phyloP scores from a whole-genome alignment of 1,140 invertebrate genomes.

The Berghia stephanieae region DNA sequence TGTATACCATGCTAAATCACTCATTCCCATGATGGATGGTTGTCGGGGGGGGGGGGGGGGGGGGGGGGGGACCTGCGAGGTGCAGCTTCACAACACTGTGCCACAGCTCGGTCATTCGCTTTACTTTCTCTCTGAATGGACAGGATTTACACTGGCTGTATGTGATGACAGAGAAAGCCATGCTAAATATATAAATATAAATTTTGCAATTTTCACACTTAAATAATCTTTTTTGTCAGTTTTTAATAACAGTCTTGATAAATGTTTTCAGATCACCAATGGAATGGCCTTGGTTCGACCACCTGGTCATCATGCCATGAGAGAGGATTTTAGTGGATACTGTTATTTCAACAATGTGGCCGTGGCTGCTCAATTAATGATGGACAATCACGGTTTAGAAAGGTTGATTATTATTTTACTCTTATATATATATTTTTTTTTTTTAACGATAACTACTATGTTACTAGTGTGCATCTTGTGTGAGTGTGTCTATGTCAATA shows the following conservation, averaged over 20 bases:
- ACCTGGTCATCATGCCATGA: constrained; percentile 97
- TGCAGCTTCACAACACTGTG: too few species aligned
- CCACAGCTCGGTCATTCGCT: background rate
- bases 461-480: too few species aligned
- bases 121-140: too few species aligned
- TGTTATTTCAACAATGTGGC: constrained; percentile 98
- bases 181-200: background rate
- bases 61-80: background rate
- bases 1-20: background rate
- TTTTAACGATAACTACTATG: too few species aligned
- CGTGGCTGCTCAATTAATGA: constrained; percentile 83
- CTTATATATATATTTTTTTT: too few species aligned
- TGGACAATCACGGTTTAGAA: constrained; percentile 72
- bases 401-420: too few species aligned
- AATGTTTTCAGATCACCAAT: constrained; percentile 51
- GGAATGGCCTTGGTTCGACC: constrained; percentile 70
- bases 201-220: background rate
- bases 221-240: background rate
- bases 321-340: constrained; percentile 86
- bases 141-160: background rate
- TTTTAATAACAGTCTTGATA: background rate
- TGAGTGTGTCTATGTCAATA: too few species aligned
- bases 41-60: too few species aligned
- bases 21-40: too few species aligned
- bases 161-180: background rate